Evolutionary conservation across 1,140 invertebrate genomes (phyloP), one percentile per base, ranked within the genome.

Genomic region (Maconellicoccus hirsutus): DNA sequence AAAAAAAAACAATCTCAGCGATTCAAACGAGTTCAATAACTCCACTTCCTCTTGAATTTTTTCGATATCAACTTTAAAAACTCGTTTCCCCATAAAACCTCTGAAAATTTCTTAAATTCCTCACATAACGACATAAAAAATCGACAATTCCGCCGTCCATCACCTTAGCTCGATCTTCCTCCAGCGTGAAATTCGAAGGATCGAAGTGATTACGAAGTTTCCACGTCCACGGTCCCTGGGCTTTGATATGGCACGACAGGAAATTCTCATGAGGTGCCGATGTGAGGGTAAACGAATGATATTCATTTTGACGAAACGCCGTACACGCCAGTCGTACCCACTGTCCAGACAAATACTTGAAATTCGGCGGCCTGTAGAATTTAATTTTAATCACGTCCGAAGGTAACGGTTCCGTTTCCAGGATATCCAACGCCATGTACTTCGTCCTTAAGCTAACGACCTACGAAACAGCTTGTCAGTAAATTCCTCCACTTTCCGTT

Each of bases 201-300:
- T 98, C 94, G 77, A 98, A 97, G 77, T 95, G 96, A 79, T 97
- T 96, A 42, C 96, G 84, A 0, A 99, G 79, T 77, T 98, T 98
- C 95, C 95, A 98, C 0, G 97, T 99, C 96, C 96, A 99, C 0
- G 96, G 97, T 0, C 97, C 97, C 78, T 97, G 94, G 0, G 94
- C 94, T 80, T 98, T 97, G 73, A 99, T 98, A 79, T 99, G 96
- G 75, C 97, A 94, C 0, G 94, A 96, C 0, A 99, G 82, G 76
- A 91, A 96, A 79, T 98, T 97, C 78, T 98, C 95, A 76, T 99
- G 96, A 0, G 97, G 97, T 0, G 96, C 96, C 14, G 96, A 98
- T 0, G 97, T 99, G 59, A 99, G 79, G 0, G 97, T 99, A 77
- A 99, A 98, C 0, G 96, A 96, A 80, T 99, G 97, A 80, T 94